A percentile compares a stretch with the other conserved stretches of the same genome.
Conservation (phyloP, 1,140 invertebrate genomes). For the Musca vetustissima region DNA sequence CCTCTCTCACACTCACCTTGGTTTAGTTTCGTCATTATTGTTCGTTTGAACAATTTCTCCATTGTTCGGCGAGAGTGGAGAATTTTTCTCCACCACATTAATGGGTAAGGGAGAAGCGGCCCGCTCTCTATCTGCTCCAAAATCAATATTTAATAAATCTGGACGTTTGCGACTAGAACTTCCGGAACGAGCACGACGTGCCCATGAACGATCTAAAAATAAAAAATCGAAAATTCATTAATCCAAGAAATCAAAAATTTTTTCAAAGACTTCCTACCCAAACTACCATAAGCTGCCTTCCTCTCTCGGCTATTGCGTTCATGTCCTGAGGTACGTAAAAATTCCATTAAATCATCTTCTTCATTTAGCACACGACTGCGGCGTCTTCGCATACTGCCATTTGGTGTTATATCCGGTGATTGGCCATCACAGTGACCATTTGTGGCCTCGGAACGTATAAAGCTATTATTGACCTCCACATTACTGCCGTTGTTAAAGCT, state of each 20-base stretch:
- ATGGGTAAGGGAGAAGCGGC: constrained; percentile 71
- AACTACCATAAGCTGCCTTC: constrained; percentile 77
- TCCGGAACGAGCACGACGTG: constrained; percentile 70
- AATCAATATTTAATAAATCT: constrained; percentile 70
- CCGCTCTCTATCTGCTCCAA: constrained; percentile 70
- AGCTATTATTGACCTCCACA: constrained; percentile 46
- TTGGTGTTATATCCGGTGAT: constrained; percentile 86
- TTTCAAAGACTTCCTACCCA: constrained; percentile 59
- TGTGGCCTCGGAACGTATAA: constrained; percentile 53
- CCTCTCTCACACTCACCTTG: constrained; percentile 55
- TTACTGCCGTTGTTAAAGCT: constrained; percentile 60
- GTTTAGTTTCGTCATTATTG: constrained; percentile 59
- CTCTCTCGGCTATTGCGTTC: constrained; percentile 73
- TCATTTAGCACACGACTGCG: constrained; percentile 79
- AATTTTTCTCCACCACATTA: constrained; percentile 42
- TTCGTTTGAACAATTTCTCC: constrained; percentile 34
- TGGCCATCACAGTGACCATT: constrained; percentile 60
- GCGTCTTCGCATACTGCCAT: constrained; percentile 78
- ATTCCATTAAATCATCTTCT: constrained; percentile 88
- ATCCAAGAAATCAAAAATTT: too few species aligned
- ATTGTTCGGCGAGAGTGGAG: constrained; percentile 38
- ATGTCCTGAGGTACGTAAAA: constrained; percentile 72
- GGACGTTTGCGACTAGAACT: constrained; percentile 68
- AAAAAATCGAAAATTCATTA: neutral
- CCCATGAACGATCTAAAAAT: constrained; percentile 79